Percentiles rank a stretch among this genome's conserved stretches.
These are phyloP conservation scores for Hippopotamyrus pictus DNA, from an alignment of 2,797 vertebrate species.

Conservation along the genomic window DNA sequence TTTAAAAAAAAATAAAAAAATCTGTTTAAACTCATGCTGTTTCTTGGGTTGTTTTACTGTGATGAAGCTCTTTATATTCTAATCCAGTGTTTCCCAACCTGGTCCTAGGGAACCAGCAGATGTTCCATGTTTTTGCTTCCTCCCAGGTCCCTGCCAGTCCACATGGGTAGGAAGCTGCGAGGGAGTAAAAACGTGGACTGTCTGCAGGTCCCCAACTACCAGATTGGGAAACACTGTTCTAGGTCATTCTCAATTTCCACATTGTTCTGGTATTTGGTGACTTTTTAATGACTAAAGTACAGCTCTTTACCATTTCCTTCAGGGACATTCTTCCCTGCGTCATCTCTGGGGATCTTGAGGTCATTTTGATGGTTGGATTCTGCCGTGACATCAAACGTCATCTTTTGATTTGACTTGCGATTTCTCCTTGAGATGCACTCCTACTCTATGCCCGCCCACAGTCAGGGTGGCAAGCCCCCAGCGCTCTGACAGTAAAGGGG, in stretches of 20 bases:
- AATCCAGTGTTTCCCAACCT: background rate
- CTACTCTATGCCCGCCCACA: background rate
- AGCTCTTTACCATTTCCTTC: background rate
- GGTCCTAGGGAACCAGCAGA: background rate
- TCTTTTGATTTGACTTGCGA: background rate
- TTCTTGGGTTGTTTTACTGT: background rate
- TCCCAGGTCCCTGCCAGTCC: background rate
- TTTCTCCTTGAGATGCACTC: background rate
- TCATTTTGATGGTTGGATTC: background rate
- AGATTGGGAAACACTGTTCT: background rate
- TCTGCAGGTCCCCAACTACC: background rate
- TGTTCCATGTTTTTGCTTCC: background rate
- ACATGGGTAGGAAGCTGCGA: background rate
- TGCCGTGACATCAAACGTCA: background rate
- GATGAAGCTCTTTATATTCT: background rate
- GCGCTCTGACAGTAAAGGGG: background rate
- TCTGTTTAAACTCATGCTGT: background rate
- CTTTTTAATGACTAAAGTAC: background rate
- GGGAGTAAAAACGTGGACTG: background rate
- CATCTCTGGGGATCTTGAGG: background rate
- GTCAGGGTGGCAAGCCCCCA: background rate
- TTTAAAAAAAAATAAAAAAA: background rate
- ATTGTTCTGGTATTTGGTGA: background rate
- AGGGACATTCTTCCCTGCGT: background rate
- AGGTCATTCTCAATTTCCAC: slow-evolving; percentile 15